phyloP scores from a whole-genome alignment of 2,797 vertebrate genomes.

The Salarias fasciatus region DNA sequence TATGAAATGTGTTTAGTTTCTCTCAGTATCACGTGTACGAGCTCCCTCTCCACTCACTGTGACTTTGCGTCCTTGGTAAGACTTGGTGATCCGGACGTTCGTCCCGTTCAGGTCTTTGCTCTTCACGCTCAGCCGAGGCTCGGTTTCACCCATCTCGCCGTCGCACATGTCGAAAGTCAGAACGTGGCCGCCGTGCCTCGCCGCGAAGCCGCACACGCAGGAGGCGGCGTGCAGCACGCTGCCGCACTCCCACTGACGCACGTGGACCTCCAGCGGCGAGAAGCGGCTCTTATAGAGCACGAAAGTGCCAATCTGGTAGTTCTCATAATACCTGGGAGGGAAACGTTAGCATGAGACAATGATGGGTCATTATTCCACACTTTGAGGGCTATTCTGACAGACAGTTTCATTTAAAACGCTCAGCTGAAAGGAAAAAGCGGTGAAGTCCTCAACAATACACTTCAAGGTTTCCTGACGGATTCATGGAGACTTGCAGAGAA shows the following conservation, averaged over 20 bases:
- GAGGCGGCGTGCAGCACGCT: conserved; percentile 82
- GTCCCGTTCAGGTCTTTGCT: conserved; percentile 76
- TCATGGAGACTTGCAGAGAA: conserved; percentile 2
- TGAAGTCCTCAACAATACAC: too few species aligned
- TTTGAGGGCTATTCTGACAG: too few species aligned
- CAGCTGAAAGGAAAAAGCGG: too few species aligned
- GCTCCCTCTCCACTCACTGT: conserved; percentile 81
- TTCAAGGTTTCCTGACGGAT: neutral
- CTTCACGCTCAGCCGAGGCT: conserved; percentile 85
- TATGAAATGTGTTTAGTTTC: too few species aligned
- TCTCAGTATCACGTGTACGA: too few species aligned
- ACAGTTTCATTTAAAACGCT: too few species aligned
- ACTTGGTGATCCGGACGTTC: conserved; percentile 85
- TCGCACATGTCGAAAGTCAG: conserved; percentile 89
- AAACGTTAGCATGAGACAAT: too few species aligned
- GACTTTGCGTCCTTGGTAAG: conserved; percentile 92
- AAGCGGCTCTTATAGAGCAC: conserved; percentile 84
- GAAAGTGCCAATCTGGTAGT: conserved; percentile 89
- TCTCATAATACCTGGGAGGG: conserved; percentile 84
- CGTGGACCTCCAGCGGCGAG: conserved; percentile 87
- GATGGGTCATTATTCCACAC: too few species aligned
- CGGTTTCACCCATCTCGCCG: conserved; percentile 83
- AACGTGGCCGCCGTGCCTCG: conserved; percentile 80
- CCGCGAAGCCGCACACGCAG: conserved; percentile 88
- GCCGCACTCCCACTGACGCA: conserved; percentile 91